Base-by-base conservation (phyloP, 2,113 vertebrate species). In the Bolborhynchus lineola region DNA sequence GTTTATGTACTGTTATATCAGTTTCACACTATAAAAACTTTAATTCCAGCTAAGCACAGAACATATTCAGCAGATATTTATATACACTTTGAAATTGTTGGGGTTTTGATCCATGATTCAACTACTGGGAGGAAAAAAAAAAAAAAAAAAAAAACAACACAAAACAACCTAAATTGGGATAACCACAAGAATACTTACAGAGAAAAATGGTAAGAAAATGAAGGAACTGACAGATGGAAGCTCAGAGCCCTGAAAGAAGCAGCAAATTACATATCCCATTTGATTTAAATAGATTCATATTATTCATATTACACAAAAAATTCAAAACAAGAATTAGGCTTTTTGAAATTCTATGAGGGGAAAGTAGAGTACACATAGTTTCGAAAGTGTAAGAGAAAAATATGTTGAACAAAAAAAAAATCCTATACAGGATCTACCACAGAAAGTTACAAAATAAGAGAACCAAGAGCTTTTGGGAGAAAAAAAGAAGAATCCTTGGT, bases 171-270 rank as follows among this genome's bases (percentile, higher is more conserved):
- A 23, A 86, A 82, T 33, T 69, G 16, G 35, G 52, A 83, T 87
- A 86, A 91, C 42, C 23, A 55, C 25, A 68, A 41, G 39, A 89
- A 89, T 59, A 87, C 23, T 71, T 88, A 69, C 2, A 84, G 46
- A 94, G 23, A 74, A 95, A 94, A 92, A 80, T 2, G 10, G n/a
- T 16, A 92, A 57, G 52, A 91, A 87, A 95, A 90, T 88, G 13
- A 94, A 93, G 12, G 15, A 93, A 85, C 14, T 69, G n/a, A 93
- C 49, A 37, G 53, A 93, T 49, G 33, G 59, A 80, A 86, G 33
- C 88, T 55, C 26, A 31, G 28, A 90, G 44, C 47, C 91, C 90
- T 41, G 39, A 76, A 33, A 82, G 60, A 85, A 82, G 50, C 10
- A 77, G 25, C 28, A 94, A 94, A 93, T 90, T 50, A 87, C 29